Evolutionary conservation across 1,140 invertebrate species (phyloP).

Genomic region (Glossosoma conforme): DNA sequence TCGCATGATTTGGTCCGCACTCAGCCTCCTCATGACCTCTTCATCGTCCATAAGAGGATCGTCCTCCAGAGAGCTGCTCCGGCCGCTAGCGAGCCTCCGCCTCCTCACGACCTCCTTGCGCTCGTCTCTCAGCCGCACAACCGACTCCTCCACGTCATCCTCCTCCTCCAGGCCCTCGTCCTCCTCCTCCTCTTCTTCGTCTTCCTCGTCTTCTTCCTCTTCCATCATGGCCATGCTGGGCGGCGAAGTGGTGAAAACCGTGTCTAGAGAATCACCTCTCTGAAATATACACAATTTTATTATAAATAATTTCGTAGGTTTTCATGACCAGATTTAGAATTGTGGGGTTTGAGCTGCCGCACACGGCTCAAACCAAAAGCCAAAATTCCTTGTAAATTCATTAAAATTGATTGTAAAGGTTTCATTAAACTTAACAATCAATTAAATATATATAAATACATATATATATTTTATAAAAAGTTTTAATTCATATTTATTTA

Average conservation of each 20-base stretch:
- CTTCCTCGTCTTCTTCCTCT: slow-evolving; percentile 30
- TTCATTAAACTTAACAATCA: too few relatives aligned
- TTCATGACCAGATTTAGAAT: too few relatives aligned
- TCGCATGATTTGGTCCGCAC: background rate
- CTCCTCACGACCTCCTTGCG: background rate
- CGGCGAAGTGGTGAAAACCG: slow-evolving; percentile 55
- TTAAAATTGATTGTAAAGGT: too few relatives aligned
- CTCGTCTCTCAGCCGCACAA: background rate
- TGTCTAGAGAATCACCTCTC: slow-evolving; percentile 56
- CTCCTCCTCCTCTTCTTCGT: background rate
- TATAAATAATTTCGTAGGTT: too few relatives aligned
- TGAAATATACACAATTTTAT: slow-evolving; percentile 29
- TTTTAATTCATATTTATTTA: too few relatives aligned
- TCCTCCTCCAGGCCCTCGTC: background rate
- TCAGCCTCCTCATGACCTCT: slow-evolving; percentile 9
- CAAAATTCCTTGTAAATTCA: too few relatives aligned
- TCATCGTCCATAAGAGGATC: background rate
- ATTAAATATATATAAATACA: too few relatives aligned
- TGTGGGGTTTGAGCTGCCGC: too few relatives aligned
- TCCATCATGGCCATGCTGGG: slow-evolving; percentile 36
- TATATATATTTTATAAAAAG: too few relatives aligned
- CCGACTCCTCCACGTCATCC: background rate
- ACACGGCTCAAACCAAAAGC: too few relatives aligned
- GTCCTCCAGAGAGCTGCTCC: background rate
- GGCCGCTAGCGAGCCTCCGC: too few relatives aligned